These are phyloP conservation scores for Hemithea aestivaria DNA, from an alignment of 2,888 invertebrate genomes.

Conservation along the genomic window DNA sequence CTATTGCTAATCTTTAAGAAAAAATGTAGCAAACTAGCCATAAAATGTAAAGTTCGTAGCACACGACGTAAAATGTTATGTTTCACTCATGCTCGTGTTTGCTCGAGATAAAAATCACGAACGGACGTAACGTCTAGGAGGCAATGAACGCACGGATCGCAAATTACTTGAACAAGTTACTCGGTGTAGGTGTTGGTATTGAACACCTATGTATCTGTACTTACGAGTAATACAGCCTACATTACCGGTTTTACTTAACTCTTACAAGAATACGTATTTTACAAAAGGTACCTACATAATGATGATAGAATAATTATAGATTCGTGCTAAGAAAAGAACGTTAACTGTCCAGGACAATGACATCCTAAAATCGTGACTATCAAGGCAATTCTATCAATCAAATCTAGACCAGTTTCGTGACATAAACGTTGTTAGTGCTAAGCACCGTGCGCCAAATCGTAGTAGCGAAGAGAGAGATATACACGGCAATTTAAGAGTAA, in stretches of 20 bases:
- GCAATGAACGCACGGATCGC: conserved; percentile 41
- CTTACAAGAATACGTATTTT: conserved; percentile 2
- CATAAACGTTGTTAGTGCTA: conserved; percentile 9
- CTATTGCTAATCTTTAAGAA: too few species aligned
- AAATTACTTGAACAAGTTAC: conserved; percentile 32
- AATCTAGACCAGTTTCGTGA: conserved; percentile 11
- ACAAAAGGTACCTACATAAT: background rate
- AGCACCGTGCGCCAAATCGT: background rate
- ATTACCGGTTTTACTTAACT: conserved; percentile 11
- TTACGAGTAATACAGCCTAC: background rate
- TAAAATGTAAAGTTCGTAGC: too few species aligned
- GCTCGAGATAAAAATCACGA: conserved; percentile 32
- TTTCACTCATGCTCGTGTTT: conserved; percentile 6
- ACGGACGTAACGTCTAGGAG: conserved; percentile 14
- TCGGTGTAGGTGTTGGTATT: conserved; percentile 34
- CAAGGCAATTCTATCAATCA: conserved; percentile 4
- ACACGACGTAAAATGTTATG: background rate
- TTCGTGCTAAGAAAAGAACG: conserved; percentile 4
- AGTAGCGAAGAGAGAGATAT: conserved; percentile 7
- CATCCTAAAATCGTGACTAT: conserved; percentile 13
- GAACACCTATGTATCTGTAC: conserved; percentile 41
- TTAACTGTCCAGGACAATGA: conserved; percentile 1
- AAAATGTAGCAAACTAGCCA: too few species aligned
- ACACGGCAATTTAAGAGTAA: conserved; percentile 7
- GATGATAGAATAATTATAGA: conserved; percentile 1